Conservation (phyloP, 2,888 invertebrate species). For the Cantharis rustica region DNA sequence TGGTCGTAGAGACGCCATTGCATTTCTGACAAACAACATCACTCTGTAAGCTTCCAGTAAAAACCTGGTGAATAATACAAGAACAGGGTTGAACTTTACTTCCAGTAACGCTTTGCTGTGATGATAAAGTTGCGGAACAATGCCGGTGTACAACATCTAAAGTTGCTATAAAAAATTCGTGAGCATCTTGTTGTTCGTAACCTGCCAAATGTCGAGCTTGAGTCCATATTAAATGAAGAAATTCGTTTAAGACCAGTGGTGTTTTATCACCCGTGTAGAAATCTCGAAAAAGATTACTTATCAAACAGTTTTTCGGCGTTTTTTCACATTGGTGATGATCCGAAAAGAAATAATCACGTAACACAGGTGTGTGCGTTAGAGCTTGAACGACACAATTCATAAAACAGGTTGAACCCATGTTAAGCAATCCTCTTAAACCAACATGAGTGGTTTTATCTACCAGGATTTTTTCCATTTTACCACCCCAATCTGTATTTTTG, state of each 20-base stretch:
- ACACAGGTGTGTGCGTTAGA: constrained; percentile 90
- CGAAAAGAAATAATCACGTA: constrained; percentile 93
- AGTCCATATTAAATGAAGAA: constrained; percentile 96
- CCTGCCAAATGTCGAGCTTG: constrained; percentile 93
- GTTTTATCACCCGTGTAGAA: constrained; percentile 91
- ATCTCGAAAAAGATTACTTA: constrained; percentile 94
- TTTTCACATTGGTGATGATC: constrained; percentile 86
- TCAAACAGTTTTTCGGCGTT: constrained; percentile 78
- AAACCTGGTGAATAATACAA: constrained; percentile 97
- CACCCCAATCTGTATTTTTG: constrained; percentile 76
- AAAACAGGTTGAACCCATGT: constrained; percentile 97
- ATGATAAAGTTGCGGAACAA: constrained; percentile 55
- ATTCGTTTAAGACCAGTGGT: constrained; percentile 85
- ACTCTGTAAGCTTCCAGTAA: constrained; percentile 94
- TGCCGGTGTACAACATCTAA: constrained; percentile 91
- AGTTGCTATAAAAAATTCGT: constrained; percentile 97
- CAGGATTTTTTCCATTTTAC: constrained; percentile 77
- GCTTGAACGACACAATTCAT: constrained; percentile 98
- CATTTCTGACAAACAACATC: constrained; percentile 96
- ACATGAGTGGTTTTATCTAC: constrained; percentile 83
- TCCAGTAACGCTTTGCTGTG: constrained; percentile 30
- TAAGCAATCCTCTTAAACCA: constrained; percentile 91
- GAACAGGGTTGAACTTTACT: constrained; percentile 65
- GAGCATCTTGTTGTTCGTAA: constrained; percentile 97
- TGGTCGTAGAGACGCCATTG: constrained; percentile 93